phyloP scores from a whole-genome alignment of 2,797 vertebrate species.

The Pangasius mekongensis region DNA sequence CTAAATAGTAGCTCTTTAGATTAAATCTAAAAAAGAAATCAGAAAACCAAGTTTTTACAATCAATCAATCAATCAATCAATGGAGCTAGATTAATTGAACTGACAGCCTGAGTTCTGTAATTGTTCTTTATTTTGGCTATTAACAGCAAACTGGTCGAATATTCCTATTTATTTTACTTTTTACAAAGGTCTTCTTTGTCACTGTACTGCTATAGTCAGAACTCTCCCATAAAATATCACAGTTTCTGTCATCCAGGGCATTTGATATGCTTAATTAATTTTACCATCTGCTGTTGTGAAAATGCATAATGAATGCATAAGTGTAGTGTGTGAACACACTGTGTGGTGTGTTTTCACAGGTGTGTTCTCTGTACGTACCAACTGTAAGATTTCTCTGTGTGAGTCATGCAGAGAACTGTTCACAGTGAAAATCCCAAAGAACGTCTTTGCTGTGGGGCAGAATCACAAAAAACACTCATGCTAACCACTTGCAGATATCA shows the following conservation, averaged over 20 bases:
- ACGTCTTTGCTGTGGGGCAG: slow-evolving; percentile 81
- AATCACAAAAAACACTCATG: neutral
- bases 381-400: slow-evolving; percentile 81
- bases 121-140: neutral
- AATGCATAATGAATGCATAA: neutral
- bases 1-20: neutral
- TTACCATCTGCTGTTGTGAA: neutral
- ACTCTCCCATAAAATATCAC: neutral
- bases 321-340: neutral
- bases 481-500: neutral
- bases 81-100: neutral
- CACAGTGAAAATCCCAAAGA: slow-evolving; percentile 81
- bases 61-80: neutral
- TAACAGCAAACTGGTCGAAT: neutral
- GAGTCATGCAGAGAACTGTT: slow-evolving; percentile 70
- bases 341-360: neutral
- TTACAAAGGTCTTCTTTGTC: neutral
- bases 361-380: slow-evolving; percentile 75
- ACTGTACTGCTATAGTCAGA: neutral
- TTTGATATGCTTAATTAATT: neutral
- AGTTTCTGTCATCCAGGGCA: neutral
- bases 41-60: neutral
- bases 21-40: neutral
- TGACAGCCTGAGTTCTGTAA: neutral
- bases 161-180: neutral